Percentiles rank a stretch among this genome's conserved stretches.
These are phyloP conservation scores for Zenarchopterus dispar DNA, from an alignment of 2,797 vertebrate genomes.

Conservation along the genomic window DNA sequence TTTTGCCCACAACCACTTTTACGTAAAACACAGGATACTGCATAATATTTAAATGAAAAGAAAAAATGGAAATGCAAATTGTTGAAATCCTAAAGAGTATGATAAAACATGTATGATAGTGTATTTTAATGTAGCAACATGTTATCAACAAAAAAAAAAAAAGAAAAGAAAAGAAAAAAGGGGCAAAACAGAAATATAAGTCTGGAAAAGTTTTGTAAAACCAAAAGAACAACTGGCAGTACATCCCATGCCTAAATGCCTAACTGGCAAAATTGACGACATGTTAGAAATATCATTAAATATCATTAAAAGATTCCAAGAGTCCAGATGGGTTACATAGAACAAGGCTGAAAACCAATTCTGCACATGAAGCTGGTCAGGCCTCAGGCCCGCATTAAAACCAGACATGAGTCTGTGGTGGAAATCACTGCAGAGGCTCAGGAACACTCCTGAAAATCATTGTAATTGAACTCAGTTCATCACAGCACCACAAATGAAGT, in stretches of 20 bases:
- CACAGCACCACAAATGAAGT: not conserved
- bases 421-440: conserved; percentile 1
- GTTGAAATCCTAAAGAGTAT: too few species aligned
- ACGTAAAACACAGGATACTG: too few species aligned
- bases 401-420: not conserved
- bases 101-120: not conserved
- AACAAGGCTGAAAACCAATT: not conserved
- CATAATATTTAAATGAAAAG: too few species aligned
- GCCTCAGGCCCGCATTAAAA: not conserved
- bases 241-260: not conserved
- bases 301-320: not conserved
- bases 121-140: not conserved
- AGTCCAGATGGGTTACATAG: not conserved
- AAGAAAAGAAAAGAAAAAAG: too few species aligned
- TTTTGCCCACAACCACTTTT: too few species aligned
- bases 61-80: too few species aligned
- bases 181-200: too few species aligned
- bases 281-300: not conserved
- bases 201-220: too few species aligned
- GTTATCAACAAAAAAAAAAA: too few species aligned
- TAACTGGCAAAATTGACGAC: not conserved
- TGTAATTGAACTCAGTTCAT: not conserved
- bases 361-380: not conserved
- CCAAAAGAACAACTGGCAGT: not conserved
- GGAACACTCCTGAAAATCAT: not conserved